phyloP scores from a whole-genome alignment of 2,888 invertebrate species.

The Acanthoscelides obtectus region DNA sequence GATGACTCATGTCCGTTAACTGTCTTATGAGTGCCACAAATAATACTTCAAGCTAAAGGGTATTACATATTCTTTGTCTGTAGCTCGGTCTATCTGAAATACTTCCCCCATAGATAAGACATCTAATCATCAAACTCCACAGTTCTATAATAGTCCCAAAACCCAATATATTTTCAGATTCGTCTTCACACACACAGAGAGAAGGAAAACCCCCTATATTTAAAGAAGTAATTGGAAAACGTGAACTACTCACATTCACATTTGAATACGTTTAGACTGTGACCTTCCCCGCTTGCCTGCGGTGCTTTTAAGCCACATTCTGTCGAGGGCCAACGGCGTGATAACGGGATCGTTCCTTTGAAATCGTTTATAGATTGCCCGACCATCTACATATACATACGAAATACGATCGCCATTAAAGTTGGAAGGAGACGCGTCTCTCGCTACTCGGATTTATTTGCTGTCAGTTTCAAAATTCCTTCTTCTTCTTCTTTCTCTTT shows the following conservation, averaged over 20 bases:
- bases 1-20: no score
- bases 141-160: not conserved
- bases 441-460: not conserved
- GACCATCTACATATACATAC: conserved; percentile 36
- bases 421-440: not conserved
- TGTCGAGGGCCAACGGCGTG: conserved; percentile 31
- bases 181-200: not conserved
- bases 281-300: conserved; percentile 7
- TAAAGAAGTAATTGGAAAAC: conserved; percentile 37
- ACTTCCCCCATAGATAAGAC: not conserved
- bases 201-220: conserved; percentile 12
- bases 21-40: no score
- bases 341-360: conserved; percentile 43
- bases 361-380: conserved; percentile 42
- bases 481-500: not conserved
- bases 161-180: not conserved
- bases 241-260: conserved; percentile 37
- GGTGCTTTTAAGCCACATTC: conserved; percentile 27
- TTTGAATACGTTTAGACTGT: conserved; percentile 38
- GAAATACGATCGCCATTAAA: conserved; percentile 6
- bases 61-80: no score
- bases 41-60: no score
- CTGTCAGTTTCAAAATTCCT: not conserved
- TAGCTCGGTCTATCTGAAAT: not conserved
- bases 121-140: not conserved